Evolutionary conservation across 92 coral and sea anemone genomes (phyloP).

Genomic region (Meandrina meandrites): DNA sequence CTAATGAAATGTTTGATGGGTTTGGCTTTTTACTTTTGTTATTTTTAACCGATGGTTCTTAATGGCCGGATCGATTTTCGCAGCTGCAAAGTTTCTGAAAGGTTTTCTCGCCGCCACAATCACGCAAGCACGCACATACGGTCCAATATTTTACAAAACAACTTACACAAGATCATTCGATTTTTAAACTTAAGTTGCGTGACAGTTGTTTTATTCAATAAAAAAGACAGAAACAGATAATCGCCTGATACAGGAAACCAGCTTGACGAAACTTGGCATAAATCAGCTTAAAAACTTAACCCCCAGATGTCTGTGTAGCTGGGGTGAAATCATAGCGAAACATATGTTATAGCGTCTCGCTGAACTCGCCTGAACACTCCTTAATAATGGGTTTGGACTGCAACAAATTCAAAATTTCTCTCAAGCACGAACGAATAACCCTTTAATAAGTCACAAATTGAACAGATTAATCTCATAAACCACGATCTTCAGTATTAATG

Average conservation of each 20-base stretch:
- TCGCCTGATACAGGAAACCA: constrained; percentile 8
- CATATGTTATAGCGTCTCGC: neutral
- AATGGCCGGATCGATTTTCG: neutral
- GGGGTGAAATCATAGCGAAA: neutral
- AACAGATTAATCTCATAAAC: neutral
- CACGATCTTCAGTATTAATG: neutral
- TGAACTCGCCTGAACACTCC: neutral
- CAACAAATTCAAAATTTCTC: neutral
- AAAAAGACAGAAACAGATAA: neutral
- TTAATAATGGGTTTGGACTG: neutral
- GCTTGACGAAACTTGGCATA: neutral
- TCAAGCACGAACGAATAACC: neutral
- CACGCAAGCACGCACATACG: neutral
- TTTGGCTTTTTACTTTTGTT: neutral
- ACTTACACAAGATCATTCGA: neutral
- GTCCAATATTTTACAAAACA: constrained; percentile 18
- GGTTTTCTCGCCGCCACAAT: constrained; percentile 3
- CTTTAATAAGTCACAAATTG: neutral
- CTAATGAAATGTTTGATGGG: neutral
- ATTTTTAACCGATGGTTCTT: neutral
- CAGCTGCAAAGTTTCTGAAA: constrained; percentile 1
- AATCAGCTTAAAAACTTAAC: neutral
- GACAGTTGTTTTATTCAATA: neutral
- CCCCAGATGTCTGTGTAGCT: neutral
- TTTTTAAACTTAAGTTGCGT: neutral